These are phyloP conservation scores for Noctua comes DNA, from an alignment of 2,888 invertebrate species.

Conservation along the genomic window DNA sequence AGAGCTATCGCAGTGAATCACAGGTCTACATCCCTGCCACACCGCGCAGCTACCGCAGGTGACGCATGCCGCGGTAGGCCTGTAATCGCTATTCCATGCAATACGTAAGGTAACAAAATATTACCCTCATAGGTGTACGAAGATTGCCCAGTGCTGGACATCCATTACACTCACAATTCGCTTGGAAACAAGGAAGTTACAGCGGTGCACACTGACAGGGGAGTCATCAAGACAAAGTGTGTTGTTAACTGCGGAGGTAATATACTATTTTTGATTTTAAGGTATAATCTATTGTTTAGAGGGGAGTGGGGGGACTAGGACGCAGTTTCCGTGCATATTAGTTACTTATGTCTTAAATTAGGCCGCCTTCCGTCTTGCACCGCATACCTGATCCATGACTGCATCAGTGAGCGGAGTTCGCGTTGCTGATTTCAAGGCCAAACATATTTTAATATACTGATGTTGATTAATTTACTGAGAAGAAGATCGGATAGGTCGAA, in stretches of 20 bases:
- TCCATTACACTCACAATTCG: slow-evolving; percentile 92
- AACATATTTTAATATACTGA: no score
- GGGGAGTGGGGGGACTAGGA: not conserved
- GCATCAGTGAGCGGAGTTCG: not conserved
- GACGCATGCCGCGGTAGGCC: no score
- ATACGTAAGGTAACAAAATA: not conserved
- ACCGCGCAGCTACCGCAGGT: no score
- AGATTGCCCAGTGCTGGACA: slow-evolving; percentile 93
- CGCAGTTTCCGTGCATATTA: not conserved
- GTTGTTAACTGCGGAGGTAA: slow-evolving; percentile 94
- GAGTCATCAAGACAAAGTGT: slow-evolving; percentile 93
- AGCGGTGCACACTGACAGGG: slow-evolving; percentile 94
- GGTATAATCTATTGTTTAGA: not conserved
- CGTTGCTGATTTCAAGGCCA: not conserved
- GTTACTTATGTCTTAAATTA: not conserved
- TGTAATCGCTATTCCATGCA: not conserved
- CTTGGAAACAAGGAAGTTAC: slow-evolving; percentile 92
- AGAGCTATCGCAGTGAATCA: no score
- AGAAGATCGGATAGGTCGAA: not conserved
- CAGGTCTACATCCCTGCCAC: no score
- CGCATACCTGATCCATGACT: not conserved
- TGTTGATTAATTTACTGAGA: no score
- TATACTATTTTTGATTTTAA: not conserved
- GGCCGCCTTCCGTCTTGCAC: not conserved
- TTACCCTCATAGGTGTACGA: slow-evolving; percentile 91